Evolutionary conservation across 1,140 invertebrate genomes (phyloP), one percentile per base, ranked within the genome.

Genomic region (Diplogasteroides magnus): DNA sequence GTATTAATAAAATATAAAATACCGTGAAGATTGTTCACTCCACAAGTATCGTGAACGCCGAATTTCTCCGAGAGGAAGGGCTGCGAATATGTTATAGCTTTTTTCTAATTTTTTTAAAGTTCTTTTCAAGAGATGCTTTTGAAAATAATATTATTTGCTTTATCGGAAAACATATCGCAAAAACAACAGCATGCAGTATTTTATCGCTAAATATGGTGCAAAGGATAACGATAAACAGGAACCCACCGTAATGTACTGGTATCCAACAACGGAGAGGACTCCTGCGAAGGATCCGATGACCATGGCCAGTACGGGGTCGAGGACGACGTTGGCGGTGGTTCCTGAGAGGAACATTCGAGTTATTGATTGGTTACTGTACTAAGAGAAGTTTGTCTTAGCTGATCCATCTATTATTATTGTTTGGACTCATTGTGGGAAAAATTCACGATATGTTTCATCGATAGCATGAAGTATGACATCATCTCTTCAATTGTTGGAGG

Each of bases 1-100:
- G n/a, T n/a, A n/a, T 48, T 48, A 48, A 48, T 48, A 11, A 48
- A 48, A 11, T 48, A 48, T 11, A 48, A 48, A 48, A 48, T 48
- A 48, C 94, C 94, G 79, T 97, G 94, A 13, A 97, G 87, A 85
- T 97, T 97, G 85, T 97, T 88, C 0, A 97, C 92, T 1, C 94
- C 94, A 81, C 93, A 97, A 0, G 93, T 96, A 83, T 97, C 94
- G 78, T 92, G 89, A 56, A 96, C 84, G 62, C 89, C 87, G 2
- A 91, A 78, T 63, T 87, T 88, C 31, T 85, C 85, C 59, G 88
- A 86, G 29, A 94, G 81, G 55, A 88, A 83, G 25, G 91, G 91
- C 70, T 74, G 37, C 67, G 72, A 62, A n/a, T n/a, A n/a, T n/a
- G 37, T 14, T 19, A 2, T 19, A 56, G 61, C 23, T 58, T 26